A percentile compares a stretch with the other conserved stretches of the same genome.
These are phyloP conservation scores for Lobophora halterata DNA, from an alignment of 2,888 invertebrate species.

Conservation along the genomic window DNA sequence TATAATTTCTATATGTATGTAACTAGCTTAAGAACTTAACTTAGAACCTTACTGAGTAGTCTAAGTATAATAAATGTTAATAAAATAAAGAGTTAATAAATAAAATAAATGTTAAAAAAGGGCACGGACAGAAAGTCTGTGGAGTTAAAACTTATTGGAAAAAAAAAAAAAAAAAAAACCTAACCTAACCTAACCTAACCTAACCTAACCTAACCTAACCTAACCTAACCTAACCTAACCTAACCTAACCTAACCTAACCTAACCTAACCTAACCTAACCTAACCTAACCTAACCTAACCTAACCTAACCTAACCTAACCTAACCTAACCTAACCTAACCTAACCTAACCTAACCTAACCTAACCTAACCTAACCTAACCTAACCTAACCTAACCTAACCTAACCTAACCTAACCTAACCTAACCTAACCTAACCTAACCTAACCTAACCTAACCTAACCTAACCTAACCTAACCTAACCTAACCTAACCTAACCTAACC, in stretches of 20 bases:
- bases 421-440: constrained; percentile 17
- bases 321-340: constrained; percentile 6
- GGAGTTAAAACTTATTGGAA: too few species aligned
- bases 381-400: constrained; percentile 9
- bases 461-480: constrained; percentile 9
- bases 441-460: constrained; percentile 7
- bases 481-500: constrained; percentile 15
- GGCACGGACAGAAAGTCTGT: too few species aligned
- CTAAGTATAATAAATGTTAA: too few species aligned
- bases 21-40: too few species aligned
- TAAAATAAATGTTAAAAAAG: too few species aligned
- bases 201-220: constrained; percentile 32
- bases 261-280: constrained; percentile 38
- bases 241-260: constrained; percentile 39
- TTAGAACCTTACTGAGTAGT: too few species aligned
- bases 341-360: constrained; percentile 10
- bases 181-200: constrained; percentile 10
- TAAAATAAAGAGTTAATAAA: too few species aligned
- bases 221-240: constrained; percentile 38
- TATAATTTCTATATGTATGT: too few species aligned
- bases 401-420: constrained; percentile 18
- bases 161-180: too few species aligned
- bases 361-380: constrained; percentile 5
- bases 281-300: constrained; percentile 13
- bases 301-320: constrained; percentile 21